These are phyloP conservation scores for Cuniculus paca DNA, from an alignment of 2,797 vertebrate species.

Conservation along the genomic window DNA sequence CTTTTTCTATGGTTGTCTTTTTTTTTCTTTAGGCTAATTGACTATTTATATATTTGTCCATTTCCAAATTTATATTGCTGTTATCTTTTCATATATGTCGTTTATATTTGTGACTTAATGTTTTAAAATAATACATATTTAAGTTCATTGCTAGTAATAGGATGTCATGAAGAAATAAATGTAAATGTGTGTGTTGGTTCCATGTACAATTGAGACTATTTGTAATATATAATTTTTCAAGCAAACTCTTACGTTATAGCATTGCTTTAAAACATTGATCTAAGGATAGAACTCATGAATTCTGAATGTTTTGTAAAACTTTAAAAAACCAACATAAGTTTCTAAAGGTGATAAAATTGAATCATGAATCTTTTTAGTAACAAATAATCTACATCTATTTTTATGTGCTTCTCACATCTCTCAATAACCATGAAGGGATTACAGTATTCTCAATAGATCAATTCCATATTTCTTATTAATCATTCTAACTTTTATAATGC, in stretches of 20 bases:
- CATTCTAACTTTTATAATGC: constrained; percentile 75
- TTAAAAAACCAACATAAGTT: neutral
- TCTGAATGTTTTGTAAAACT: constrained; percentile 39
- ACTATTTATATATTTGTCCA: neutral
- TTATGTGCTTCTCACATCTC: constrained; percentile 60
- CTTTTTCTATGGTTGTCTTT: neutral
- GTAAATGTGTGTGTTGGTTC: neutral
- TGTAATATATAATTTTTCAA: constrained; percentile 21
- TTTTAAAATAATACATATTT: neutral
- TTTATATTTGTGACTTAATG: constrained; percentile 47
- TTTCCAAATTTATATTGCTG: neutral
- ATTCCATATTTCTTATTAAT: constrained; percentile 80
- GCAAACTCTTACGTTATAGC: neutral
- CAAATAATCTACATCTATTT: constrained; percentile 73
- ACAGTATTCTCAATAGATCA: constrained; percentile 69
- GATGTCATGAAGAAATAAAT: neutral
- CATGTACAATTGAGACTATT: neutral
- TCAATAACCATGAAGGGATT: constrained; percentile 75
- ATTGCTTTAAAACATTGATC: constrained; percentile 35
- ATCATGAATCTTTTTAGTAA: constrained; percentile 58
- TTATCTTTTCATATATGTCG: neutral
- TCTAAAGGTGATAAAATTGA: constrained; percentile 67
- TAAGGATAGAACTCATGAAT: constrained; percentile 12
- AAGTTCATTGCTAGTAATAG: neutral
- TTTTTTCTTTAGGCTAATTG: neutral